These are phyloP conservation scores for Erebia palarica DNA, from an alignment of 2,888 invertebrate species.

Conservation along the genomic window DNA sequence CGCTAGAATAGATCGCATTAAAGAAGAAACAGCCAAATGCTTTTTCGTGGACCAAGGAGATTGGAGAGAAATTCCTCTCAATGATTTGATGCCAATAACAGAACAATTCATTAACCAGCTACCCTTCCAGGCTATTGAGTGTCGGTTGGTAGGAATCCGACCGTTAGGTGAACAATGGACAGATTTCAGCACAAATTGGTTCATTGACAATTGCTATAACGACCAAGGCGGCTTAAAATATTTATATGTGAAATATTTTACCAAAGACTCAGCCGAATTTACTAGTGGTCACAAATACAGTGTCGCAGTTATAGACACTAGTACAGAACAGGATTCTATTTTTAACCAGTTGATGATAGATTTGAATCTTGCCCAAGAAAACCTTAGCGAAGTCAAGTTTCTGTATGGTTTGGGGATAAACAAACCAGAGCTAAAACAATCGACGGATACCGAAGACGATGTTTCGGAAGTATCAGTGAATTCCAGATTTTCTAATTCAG, in stretches of 20 bases:
- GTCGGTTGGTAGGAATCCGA: conserved; percentile 78
- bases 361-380: conserved; percentile 68
- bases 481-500: neutral
- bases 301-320: conserved; percentile 75
- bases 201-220: conserved; percentile 73
- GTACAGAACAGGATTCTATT: conserved; percentile 59
- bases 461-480: conserved; percentile 40
- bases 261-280: conserved; percentile 58
- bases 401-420: conserved; percentile 43
- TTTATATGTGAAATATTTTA: conserved; percentile 68
- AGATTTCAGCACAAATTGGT: conserved; percentile 75
- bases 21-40: conserved; percentile 70
- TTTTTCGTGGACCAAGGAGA: conserved; percentile 86
- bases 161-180: conserved; percentile 77
- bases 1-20: conserved; percentile 66
- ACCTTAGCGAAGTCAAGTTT: conserved; percentile 54
- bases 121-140: conserved; percentile 86
- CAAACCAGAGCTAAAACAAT: conserved; percentile 25
- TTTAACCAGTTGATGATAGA: conserved; percentile 79
- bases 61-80: conserved; percentile 62
- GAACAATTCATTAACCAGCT: conserved; percentile 74
- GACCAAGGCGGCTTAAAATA: conserved; percentile 64
- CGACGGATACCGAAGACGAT: conserved; percentile 38
- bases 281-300: conserved; percentile 76
- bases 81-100: conserved; percentile 73